Conservation (phyloP, 2,797 vertebrate species). For the Pipistrellus nathusii region DNA sequence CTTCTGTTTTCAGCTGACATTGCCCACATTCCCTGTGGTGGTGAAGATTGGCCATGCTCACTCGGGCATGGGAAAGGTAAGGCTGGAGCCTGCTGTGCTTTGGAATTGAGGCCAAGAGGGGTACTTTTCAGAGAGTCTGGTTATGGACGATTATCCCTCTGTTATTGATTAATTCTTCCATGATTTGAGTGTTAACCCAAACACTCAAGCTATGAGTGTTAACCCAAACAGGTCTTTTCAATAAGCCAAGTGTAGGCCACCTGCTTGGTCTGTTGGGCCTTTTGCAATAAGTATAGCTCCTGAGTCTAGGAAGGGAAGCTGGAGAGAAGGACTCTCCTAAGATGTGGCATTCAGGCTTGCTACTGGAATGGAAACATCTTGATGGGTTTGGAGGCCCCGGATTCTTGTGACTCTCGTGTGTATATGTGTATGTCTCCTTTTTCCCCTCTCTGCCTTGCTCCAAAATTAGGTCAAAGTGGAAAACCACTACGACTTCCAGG, state of each 20-base stretch:
- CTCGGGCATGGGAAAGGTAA: constrained; percentile 99
- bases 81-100: not conserved
- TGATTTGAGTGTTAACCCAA: not conserved
- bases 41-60: constrained; percentile 99
- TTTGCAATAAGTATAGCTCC: not conserved
- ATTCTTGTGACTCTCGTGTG: not conserved
- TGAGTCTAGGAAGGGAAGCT: not conserved
- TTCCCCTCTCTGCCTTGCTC: not conserved
- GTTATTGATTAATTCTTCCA: not conserved
- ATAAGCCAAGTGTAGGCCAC: not conserved
- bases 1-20: constrained; percentile 92
- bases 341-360: not conserved
- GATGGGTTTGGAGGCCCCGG: not conserved
- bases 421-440: not conserved
- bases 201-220: not conserved
- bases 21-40: constrained; percentile 97
- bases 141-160: not conserved
- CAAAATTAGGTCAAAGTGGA: constrained; percentile 96
- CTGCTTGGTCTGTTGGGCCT: not conserved
- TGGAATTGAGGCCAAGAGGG: not conserved
- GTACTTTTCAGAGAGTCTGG: not conserved
- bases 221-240: not conserved
- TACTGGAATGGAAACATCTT: not conserved
- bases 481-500: constrained; percentile 99
- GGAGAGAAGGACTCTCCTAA: not conserved